These are phyloP conservation scores for Fregetta grallaria DNA, from an alignment of 2,113 vertebrate genomes.

Conservation along the genomic window DNA sequence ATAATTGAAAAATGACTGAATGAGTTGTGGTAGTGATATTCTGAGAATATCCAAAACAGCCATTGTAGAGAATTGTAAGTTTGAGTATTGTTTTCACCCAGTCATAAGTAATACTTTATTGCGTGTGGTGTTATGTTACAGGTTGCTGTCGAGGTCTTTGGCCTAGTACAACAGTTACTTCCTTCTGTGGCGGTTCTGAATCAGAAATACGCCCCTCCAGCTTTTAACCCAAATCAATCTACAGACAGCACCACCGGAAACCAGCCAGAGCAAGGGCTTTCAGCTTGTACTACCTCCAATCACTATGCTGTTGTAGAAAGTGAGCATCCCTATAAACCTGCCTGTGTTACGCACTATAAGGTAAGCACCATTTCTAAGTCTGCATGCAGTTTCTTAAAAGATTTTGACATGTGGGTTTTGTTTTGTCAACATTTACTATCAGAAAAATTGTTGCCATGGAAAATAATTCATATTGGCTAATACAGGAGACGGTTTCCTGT, in stretches of 20 bases:
- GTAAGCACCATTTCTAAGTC: conserved; percentile 50
- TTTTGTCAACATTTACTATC: background rate
- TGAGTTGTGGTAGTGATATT: background rate
- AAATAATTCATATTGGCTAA: background rate
- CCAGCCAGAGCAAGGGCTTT: conserved; percentile 94
- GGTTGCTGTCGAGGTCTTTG: conserved; percentile 98
- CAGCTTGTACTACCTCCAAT: conserved; percentile 94
- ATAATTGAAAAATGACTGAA: background rate
- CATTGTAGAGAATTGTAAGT: background rate
- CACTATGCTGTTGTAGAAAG: conserved; percentile 96
- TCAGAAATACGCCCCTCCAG: conserved; percentile 96
- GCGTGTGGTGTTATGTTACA: background rate
- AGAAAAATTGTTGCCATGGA: background rate
- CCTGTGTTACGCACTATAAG: conserved; percentile 93
- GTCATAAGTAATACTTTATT: background rate
- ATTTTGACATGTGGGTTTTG: background rate
- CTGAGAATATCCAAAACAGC: background rate
- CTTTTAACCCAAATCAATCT: conserved; percentile 99
- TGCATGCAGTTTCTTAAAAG: background rate
- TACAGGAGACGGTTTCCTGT: background rate
- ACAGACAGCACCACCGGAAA: conserved; percentile 98
- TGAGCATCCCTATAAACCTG: conserved; percentile 96
- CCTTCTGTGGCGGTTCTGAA: conserved; percentile 95
- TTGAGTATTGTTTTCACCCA: background rate
- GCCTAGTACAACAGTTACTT: conserved; percentile 92